Conservation (phyloP, 2,113 vertebrate genomes). For the Cochlearius cochlearius region DNA sequence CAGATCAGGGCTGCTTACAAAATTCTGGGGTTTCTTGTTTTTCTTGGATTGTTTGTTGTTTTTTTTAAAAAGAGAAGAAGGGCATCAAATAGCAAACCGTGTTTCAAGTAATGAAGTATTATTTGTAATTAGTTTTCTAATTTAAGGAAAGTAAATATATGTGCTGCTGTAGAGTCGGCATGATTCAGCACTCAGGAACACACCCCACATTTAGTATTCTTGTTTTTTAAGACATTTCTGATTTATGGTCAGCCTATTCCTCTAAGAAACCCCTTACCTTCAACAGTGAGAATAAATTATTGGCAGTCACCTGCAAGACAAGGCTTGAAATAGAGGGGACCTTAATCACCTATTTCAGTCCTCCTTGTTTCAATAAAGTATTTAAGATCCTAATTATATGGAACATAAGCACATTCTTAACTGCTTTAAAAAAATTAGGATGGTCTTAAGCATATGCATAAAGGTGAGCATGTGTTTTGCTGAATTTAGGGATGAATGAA, state of each 20-base stretch:
- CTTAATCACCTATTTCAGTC: not conserved
- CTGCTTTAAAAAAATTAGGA: not conserved
- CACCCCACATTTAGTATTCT: not conserved
- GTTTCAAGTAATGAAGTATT: not conserved
- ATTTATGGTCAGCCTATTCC: not conserved
- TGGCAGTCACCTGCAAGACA: not conserved
- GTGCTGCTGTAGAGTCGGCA: not conserved
- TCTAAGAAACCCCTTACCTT: not conserved
- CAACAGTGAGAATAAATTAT: not conserved
- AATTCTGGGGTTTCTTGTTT: not conserved
- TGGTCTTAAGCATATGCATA: not conserved
- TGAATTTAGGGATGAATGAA: slow-evolving; percentile 3
- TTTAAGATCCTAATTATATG: not conserved
- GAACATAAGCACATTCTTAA: not conserved
- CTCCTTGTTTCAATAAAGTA: not conserved
- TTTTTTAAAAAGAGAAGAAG: not conserved
- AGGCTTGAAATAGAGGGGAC: not conserved
- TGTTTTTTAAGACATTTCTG: not conserved
- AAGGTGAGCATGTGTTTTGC: not conserved
- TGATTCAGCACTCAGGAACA: slow-evolving; percentile 1
- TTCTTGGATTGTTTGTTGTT: not conserved
- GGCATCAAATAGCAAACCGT: not conserved
- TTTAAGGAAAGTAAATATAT: not conserved
- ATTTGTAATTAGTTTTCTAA: slow-evolving; percentile 13
- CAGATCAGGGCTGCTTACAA: not conserved